Base-by-base conservation (phyloP, 2,113 vertebrate genomes). In the Seriola rivoliana region DNA sequence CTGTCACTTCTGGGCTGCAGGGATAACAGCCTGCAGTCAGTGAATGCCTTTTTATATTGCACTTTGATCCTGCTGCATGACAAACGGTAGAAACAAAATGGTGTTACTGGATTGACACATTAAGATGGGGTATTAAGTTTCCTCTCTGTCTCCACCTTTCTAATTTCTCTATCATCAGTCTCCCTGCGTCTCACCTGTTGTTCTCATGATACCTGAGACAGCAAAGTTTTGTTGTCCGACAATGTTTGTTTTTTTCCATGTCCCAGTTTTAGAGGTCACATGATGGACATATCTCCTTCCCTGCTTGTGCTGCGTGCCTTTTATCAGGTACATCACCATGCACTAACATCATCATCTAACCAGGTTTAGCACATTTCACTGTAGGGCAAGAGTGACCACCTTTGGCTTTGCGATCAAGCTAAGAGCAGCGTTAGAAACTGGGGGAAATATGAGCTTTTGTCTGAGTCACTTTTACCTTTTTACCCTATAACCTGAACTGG, bases 161-260 rank as follows among this genome's bases (percentile, higher is more conserved):
- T 69, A 34, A 65, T 75, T 59, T 71, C 29, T 78, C 48, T 29
- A 48, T 65, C 70, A 13, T 59, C 3, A 36, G 50, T 25, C 42
- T 75, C 12, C 38, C 23, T 40, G 12, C 46, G 65, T 54, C 46
- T 80, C 60, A 40, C 65, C 55, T 82, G 81, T 58, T 86, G 48
- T 80, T 68, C 81, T 76, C 84, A 89, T 2, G 86, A 89, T 86
- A 92, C 85, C 73, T 77, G 85, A 93, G 89, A 90, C 74, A 62
- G 25, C 23, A 42, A 44, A 2, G 21, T 54, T 78, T 86, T 76
- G 74, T 84, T 59, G 34, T 62, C 29, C 3, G 11, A 46, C 66
- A 19, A 19, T 2, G 63, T 34, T 65, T 3, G 60, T 42, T 25
- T 63, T 55, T 75, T 66, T 77, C 66, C 21, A 16, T 44, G 81